Base-by-base conservation (phyloP, 2,797 vertebrate genomes). In the Hipposideros larvatus region DNA sequence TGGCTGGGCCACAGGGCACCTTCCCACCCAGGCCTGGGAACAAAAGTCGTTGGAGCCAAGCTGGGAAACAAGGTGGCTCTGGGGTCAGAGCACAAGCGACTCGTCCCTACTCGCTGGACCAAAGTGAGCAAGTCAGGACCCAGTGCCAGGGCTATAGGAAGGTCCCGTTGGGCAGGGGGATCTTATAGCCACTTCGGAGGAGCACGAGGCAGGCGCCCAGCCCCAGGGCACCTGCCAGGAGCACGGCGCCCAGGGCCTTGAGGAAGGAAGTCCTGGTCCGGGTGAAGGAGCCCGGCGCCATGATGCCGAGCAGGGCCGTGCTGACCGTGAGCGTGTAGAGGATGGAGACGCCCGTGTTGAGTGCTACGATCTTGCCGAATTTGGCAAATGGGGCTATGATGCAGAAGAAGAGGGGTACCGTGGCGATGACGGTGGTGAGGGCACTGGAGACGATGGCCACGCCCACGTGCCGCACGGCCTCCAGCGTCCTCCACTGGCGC, bases 351-450 rank as follows among this genome's bases (percentile, higher is more conserved):
- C 98, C 99, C 0, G 99, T 99, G 99, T 99, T 99, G 93, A 99
- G 99, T 11, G 99, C 99, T 95, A 99, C 99, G 0, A 99, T 99
- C 98, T 99, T 99, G 95, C 99, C 99, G 0, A 99, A 99, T 96
- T 99, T 99, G 83, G 99, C 99, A 0, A 99, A 99, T 57, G 99
- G 99, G 96, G 99, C 99, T 0, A 99, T 99, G 98, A 99, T 99
- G 97, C 99, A 99, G 98, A 99, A 99, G 98, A 99, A 99, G 28
- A 99, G 99, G 0, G 99, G 99, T 65, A 99, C 98, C 0, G 99
- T 99, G 97, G 99, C 99, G 24, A 99, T 99, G 92, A 99, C 99
- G 0, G 99, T 99, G 98, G 99, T 99, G 97, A 99, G 97, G 0
- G 99, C 99, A 0, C 99, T 99, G 21, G 99, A 99, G 85, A 99